Evolutionary conservation across 2,888 invertebrate species (phyloP).

Genomic region (Phoenoteleia sp.): DNA sequence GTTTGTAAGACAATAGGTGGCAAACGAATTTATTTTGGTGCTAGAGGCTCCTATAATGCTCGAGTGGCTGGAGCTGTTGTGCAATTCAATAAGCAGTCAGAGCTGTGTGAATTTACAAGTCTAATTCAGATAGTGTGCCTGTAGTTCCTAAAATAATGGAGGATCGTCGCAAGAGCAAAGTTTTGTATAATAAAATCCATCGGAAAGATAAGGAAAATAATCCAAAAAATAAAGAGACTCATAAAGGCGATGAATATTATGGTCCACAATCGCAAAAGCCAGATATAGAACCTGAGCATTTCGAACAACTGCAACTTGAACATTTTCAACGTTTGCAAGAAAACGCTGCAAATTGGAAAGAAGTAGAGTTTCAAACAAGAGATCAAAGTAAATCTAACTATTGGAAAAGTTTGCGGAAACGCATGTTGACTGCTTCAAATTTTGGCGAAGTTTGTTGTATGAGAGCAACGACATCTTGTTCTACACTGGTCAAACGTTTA

Average conservation of each 20-base stretch:
- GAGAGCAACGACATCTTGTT: slow-evolving; percentile 51
- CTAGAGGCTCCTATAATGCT: slow-evolving; percentile 29
- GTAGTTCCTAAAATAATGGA: slow-evolving; percentile 35
- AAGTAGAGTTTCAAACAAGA: too few relatives aligned
- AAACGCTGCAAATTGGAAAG: slow-evolving; percentile 30
- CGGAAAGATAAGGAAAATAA: neutral
- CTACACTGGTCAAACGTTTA: slow-evolving; percentile 50
- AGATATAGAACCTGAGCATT: slow-evolving; percentile 43
- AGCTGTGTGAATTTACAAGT: slow-evolving; percentile 28
- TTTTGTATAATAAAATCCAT: neutral
- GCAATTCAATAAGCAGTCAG: slow-evolving; percentile 49
- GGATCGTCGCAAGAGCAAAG: slow-evolving; percentile 26
- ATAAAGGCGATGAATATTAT: too few relatives aligned
- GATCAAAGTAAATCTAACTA: too few relatives aligned
- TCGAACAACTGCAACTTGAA: neutral
- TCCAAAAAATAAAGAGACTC: too few relatives aligned
- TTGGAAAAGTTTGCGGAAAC: too few relatives aligned
- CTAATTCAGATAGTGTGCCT: slow-evolving; percentile 5
- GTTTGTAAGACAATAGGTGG: slow-evolving; percentile 53
- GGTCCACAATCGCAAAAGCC: slow-evolving; percentile 54
- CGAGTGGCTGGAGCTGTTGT: slow-evolving; percentile 46
- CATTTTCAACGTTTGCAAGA: slow-evolving; percentile 47
- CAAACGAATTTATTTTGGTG: slow-evolving; percentile 46
- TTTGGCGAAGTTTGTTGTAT: slow-evolving; percentile 57
- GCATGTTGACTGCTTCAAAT: too few relatives aligned